Evolutionary conservation across 1,140 invertebrate species (phyloP).

Genomic region (Aphidius gifuensis): DNA sequence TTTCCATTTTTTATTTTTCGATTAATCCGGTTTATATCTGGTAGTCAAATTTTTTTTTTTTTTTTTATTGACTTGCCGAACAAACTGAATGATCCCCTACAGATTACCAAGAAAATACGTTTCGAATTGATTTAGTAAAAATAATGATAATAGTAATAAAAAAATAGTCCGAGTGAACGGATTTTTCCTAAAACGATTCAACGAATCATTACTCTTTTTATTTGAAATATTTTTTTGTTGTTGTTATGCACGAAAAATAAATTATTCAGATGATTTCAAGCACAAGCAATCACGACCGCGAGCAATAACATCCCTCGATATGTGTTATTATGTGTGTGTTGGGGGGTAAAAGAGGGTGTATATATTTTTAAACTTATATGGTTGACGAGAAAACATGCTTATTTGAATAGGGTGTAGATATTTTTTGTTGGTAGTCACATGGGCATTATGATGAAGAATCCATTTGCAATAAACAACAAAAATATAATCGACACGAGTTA

Average conservation of each 20-base stretch:
- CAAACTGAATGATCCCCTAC: constrained; percentile 36
- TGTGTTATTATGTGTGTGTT: neutral
- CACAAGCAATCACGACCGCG: constrained; percentile 39
- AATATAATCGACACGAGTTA: constrained; percentile 40
- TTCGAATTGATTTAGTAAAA: constrained; percentile 2
- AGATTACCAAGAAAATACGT: constrained; percentile 39
- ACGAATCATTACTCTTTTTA: constrained; percentile 3
- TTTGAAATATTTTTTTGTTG: neutral
- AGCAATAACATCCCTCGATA: constrained; percentile 41
- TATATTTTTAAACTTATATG: constrained; percentile 4
- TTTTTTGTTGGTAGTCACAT: constrained; percentile 29
- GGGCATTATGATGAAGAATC: constrained; percentile 51
- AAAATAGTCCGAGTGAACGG: constrained; percentile 16
- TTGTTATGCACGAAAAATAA: constrained; percentile 30
- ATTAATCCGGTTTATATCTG: too few relatives aligned
- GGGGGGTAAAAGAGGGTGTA: constrained; percentile 8
- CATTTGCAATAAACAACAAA: constrained; percentile 57
- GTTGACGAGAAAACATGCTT: constrained; percentile 40
- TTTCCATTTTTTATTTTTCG: too few relatives aligned
- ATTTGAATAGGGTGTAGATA: constrained; percentile 42
- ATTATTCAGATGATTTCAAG: constrained; percentile 46
- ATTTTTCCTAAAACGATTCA: constrained; percentile 7
- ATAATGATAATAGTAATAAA: neutral
- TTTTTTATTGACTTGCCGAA: constrained; percentile 28
- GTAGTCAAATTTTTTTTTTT: too few relatives aligned